Conservation (phyloP, 2,113 vertebrate species). For the Pseudolaguvia tuberculata region DNA sequence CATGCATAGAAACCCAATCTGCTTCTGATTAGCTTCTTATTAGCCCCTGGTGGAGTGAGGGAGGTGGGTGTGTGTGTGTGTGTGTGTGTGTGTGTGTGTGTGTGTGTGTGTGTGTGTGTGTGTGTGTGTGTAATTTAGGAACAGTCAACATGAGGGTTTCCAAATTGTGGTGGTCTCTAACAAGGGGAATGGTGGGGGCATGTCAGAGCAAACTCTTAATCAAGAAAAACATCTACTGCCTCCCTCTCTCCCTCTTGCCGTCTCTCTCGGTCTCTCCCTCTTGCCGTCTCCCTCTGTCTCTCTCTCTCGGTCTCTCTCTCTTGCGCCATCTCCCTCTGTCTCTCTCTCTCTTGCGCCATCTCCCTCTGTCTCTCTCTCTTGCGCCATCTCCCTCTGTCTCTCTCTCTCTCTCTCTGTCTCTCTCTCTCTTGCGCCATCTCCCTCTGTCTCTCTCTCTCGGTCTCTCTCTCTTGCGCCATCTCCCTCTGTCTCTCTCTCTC, state of each 20-base stretch:
- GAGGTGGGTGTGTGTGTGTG: slow-evolving; percentile 44
- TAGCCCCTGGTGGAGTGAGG: slow-evolving; percentile 48
- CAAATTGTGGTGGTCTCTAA: slow-evolving; percentile 34
- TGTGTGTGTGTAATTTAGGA: slow-evolving; percentile 37
- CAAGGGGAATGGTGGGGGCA: not conserved
- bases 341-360: no score
- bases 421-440: not conserved
- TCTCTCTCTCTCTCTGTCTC: no score
- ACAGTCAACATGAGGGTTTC: slow-evolving; percentile 20
- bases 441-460: not conserved
- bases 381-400: no score
- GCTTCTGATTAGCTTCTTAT: slow-evolving; percentile 54
- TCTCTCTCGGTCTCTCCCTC: no score
- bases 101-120: slow-evolving; percentile 16
- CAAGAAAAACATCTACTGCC: slow-evolving; percentile 6
- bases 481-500: not conserved
- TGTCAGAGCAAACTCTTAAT: slow-evolving; percentile 16
- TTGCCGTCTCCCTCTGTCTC: not conserved
- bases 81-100: slow-evolving; percentile 32
- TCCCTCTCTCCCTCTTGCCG: not conserved
- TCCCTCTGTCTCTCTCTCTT: no score
- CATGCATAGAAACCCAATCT: slow-evolving; percentile 56
- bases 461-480: not conserved
- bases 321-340: not conserved
- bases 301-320: not conserved